Conservation (phyloP, 2,888 invertebrate species). For the Lymantria monacha region DNA sequence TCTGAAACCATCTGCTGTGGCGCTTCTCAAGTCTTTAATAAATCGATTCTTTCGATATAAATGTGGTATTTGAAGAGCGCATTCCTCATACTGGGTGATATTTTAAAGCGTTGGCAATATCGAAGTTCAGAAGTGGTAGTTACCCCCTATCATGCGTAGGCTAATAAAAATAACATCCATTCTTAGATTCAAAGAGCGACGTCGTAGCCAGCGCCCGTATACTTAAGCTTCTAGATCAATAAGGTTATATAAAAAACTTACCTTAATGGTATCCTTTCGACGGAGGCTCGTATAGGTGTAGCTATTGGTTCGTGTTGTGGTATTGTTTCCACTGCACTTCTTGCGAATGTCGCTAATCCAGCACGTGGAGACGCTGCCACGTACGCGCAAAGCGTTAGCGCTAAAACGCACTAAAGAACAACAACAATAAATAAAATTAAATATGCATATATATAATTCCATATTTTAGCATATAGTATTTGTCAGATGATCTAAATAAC, state of each 20-base stretch:
- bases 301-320: conserved; percentile 67
- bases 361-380: conserved; percentile 58
- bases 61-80: no score
- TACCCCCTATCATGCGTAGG: no score
- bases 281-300: conserved; percentile 87
- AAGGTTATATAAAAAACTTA: conserved; percentile 22
- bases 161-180: no score
- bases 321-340: conserved; percentile 66
- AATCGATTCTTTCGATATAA: no score
- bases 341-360: conserved; percentile 47
- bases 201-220: not conserved
- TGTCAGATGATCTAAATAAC: no score
- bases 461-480: not conserved
- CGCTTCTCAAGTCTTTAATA: no score
- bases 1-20: no score
- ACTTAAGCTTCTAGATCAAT: not conserved
- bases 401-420: conserved; percentile 51
- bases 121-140: no score
- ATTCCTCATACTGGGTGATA: no score
- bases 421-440: not conserved
- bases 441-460: not conserved
- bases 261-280: conserved; percentile 86
- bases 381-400: conserved; percentile 48
- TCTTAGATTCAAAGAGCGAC: no score
- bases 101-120: no score